These are phyloP conservation scores for Escarpia spicata DNA, from an alignment of 2,888 invertebrate species.

Conservation along the genomic window DNA sequence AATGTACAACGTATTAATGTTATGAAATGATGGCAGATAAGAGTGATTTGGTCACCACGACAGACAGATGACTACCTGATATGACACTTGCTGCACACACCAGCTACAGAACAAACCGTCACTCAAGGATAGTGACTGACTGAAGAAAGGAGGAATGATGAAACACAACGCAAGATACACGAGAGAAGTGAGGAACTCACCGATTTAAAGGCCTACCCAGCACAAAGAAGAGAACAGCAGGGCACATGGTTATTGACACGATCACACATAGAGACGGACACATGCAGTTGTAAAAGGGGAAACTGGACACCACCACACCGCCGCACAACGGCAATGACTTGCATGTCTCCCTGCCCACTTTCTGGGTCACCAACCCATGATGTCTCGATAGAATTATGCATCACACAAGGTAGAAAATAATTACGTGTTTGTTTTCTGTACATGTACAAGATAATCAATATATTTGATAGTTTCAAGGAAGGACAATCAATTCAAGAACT, in stretches of 20 bases:
- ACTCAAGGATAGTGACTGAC: not conserved
- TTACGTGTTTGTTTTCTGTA: not conserved
- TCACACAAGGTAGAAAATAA: not conserved
- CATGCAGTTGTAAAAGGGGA: not conserved
- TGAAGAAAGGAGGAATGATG: constrained; percentile 17
- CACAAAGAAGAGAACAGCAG: constrained; percentile 17
- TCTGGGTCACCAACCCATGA: not conserved
- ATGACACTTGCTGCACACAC: not conserved
- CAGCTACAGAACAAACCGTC: not conserved
- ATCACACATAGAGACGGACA: not conserved
- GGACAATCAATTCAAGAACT: not conserved
- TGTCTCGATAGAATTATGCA: not conserved
- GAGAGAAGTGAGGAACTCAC: constrained; percentile 35
- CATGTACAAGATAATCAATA: not conserved
- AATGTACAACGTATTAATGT: not conserved
- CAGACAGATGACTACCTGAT: not conserved
- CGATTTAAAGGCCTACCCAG: constrained; percentile 40
- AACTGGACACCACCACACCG: not conserved
- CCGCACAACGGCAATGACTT: not conserved
- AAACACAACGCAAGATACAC: constrained; percentile 23
- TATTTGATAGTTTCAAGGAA: not conserved
- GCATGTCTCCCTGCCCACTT: not conserved
- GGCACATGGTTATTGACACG: not conserved
- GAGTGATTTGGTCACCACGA: constrained; percentile 18
- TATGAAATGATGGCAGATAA: not conserved